phyloP scores from a whole-genome alignment of 37 sponge, comb jelly and placozoan genomes.

The Tethya wilhelma region DNA sequence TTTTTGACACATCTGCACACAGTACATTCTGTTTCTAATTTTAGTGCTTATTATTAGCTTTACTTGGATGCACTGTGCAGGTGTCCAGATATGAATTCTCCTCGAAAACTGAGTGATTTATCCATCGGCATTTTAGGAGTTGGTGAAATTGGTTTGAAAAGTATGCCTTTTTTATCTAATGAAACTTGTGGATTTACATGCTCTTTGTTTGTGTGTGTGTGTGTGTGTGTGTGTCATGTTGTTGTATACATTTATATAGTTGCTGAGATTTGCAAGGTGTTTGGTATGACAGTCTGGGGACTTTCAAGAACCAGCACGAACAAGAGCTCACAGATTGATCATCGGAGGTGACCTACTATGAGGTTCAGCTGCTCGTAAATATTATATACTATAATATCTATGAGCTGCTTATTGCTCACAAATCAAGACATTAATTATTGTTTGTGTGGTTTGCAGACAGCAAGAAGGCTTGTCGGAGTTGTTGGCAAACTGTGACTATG shows the following conservation, averaged over 20 bases:
- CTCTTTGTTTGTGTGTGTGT: not conserved
- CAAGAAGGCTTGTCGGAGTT: slow-evolving; percentile 33
- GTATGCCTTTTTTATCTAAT: slow-evolving; percentile 13
- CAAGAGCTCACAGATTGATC: too few relatives aligned
- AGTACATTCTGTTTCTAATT: not conserved
- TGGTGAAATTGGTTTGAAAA: slow-evolving; percentile 52
- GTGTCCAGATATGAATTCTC: not conserved
- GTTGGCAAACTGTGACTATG: slow-evolving; percentile 40
- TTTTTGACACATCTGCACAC: not conserved
- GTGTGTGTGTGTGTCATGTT: not conserved
- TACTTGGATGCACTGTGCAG: too few relatives aligned
- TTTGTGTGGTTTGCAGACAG: slow-evolving; percentile 4
- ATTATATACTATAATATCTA: too few relatives aligned
- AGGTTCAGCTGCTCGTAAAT: too few relatives aligned
- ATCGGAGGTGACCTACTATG: too few relatives aligned
- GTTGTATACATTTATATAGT: slow-evolving; percentile 23
- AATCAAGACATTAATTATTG: too few relatives aligned
- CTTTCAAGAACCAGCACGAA: slow-evolving; percentile 24
- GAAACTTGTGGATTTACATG: too few relatives aligned
- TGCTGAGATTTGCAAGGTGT: slow-evolving; percentile 49
- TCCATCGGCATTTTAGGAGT: slow-evolving; percentile 62
- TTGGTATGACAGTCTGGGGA: slow-evolving; percentile 72
- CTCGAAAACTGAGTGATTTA: not conserved
- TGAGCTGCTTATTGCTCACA: too few relatives aligned
- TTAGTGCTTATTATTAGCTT: not conserved